Percentiles rank a stretch among this genome's conserved stretches.
phyloP scores from a whole-genome alignment of 2,113 vertebrate species.

The zebrafish (Danio rerio) region GRCz12tu NC_133193.1:30439001-30439500 shows the following conservation, averaged over 20 bases:
- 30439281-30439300: background rate
- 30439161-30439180: background rate
- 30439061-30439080: slow-evolving; percentile 22
- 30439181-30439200: background rate
- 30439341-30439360: too few species aligned
- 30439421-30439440: too few species aligned
- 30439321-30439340: too few species aligned
- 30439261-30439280: background rate
- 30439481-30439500: too few species aligned
- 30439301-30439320: too few species aligned
- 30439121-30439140: background rate
- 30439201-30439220: background rate
- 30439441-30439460: too few species aligned
- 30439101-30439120: slow-evolving; percentile 18
- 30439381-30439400: too few species aligned
- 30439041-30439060: slow-evolving; percentile 24
- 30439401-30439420: too few species aligned
- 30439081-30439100: slow-evolving; percentile 32
- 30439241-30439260: background rate
- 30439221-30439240: background rate
- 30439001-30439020: slow-evolving; percentile 29
- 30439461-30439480: too few species aligned
- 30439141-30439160: too few species aligned
- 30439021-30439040: slow-evolving; percentile 20
- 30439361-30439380: too few species aligned